phyloP scores from a whole-genome alignment of 2,888 invertebrate genomes.

The Parnassius orleans region DNA sequence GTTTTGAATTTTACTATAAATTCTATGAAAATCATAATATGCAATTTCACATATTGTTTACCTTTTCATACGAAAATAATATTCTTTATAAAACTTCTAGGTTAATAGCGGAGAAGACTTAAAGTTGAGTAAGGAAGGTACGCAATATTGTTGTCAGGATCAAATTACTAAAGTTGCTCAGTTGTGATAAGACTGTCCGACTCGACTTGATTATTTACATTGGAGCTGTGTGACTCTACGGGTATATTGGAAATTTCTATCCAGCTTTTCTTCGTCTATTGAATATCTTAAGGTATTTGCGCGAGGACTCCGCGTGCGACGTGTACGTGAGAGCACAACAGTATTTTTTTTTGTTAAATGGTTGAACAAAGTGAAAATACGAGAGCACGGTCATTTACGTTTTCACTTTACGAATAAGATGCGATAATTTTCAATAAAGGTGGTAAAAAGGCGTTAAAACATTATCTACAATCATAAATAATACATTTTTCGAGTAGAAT shows the following conservation, averaged over 20 bases:
- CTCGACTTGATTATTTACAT: slow-evolving; percentile 13
- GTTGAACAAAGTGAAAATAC: no score
- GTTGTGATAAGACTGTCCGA: slow-evolving; percentile 14
- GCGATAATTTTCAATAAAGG: no score
- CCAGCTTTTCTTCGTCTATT: slow-evolving; percentile 37
- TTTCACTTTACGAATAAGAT: no score
- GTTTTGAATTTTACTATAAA: no score
- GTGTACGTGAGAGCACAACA: not conserved
- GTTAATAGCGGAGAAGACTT: not conserved
- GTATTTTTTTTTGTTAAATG: slow-evolving; percentile 1
- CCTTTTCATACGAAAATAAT: not conserved
- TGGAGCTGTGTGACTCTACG: not conserved
- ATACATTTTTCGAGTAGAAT: no score
- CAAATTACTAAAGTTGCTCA: slow-evolving; percentile 19
- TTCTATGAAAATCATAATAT: no score
- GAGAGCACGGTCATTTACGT: no score
- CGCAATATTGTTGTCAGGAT: slow-evolving; percentile 12
- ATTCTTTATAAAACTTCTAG: not conserved
- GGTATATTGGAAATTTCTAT: slow-evolving; percentile 26
- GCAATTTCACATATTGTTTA: no score
- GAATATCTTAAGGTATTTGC: slow-evolving; percentile 24
- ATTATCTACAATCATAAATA: no score
- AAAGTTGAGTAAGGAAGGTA: not conserved
- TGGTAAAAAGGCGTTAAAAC: no score
- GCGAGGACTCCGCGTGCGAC: not conserved